These are phyloP conservation scores for Drosophila ficusphila DNA, from an alignment of 1,140 invertebrate genomes.

Conservation along the genomic window DNA sequence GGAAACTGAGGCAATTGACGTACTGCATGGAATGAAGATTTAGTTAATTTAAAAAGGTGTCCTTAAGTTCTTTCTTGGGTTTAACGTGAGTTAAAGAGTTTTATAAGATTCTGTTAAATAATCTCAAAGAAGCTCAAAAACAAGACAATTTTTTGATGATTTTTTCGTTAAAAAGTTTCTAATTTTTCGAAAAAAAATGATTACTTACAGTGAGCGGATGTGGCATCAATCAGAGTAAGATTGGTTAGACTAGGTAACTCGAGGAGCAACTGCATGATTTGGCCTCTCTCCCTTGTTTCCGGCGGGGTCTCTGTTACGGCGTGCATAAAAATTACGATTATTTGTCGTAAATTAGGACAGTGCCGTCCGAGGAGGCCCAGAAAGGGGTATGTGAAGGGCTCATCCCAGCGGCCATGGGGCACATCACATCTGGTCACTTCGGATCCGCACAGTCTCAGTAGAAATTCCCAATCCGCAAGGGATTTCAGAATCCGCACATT, in stretches of 20 bases:
- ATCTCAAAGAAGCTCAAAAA: no score
- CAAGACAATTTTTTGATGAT: no score
- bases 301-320: conserved; percentile 15
- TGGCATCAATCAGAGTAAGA: conserved; percentile 61
- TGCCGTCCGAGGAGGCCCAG: conserved; percentile 26
- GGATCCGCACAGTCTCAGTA: conserved; percentile 45
- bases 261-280: conserved; percentile 36
- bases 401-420: conserved; percentile 59
- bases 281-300: not conserved
- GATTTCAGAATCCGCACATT: conserved; percentile 47
- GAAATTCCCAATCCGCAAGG: conserved; percentile 51
- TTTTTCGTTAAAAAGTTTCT: no score
- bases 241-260: conserved; percentile 32
- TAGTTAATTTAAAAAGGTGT: not conserved
- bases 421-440: conserved; percentile 53
- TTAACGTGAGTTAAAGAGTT: no score
- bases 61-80: no score
- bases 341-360: conserved; percentile 44
- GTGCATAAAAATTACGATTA: conserved; percentile 57
- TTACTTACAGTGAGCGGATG: conserved; percentile 31
- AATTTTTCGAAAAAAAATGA: no score
- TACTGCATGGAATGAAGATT: conserved; percentile 27
- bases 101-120: no score
- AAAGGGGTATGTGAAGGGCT: conserved; percentile 44
- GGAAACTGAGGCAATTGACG: conserved; percentile 38